Conservation (phyloP, 2,888 invertebrate genomes). For the Alviniconcha strummeri region DNA sequence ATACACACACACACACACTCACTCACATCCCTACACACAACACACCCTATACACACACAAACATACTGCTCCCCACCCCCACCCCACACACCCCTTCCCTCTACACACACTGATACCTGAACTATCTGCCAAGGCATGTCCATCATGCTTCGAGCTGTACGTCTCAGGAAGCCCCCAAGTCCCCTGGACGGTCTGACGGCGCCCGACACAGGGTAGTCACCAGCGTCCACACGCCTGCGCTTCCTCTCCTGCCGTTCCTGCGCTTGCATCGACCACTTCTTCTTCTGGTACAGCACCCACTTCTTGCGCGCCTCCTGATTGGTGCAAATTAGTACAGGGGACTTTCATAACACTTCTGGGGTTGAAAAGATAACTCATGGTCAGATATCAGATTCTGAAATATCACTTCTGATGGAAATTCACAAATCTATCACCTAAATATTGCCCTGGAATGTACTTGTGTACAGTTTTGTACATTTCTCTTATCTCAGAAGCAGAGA, state of each 20-base stretch:
- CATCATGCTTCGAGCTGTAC: slow-evolving; percentile 86
- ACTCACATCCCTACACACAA: too few species aligned
- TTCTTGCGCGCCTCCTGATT: slow-evolving; percentile 79
- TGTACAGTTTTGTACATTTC: too few species aligned
- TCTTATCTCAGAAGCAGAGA: too few species aligned
- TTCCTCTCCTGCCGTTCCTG: slow-evolving; percentile 79
- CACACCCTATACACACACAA: too few species aligned
- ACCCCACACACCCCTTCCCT: not conserved
- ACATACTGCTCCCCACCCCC: too few species aligned
- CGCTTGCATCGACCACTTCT: slow-evolving; percentile 93
- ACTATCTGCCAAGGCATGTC: slow-evolving; percentile 94
- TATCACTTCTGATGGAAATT: too few species aligned
- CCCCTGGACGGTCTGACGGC: slow-evolving; percentile 69
- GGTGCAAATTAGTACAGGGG: not conserved
- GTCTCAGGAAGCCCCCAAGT: slow-evolving; percentile 87
- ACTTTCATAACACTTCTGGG: too few species aligned
- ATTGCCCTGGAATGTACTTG: too few species aligned
- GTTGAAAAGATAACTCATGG: too few species aligned
- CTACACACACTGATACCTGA: slow-evolving; percentile 77
- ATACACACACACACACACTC: too few species aligned
- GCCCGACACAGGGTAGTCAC: slow-evolving; percentile 50
- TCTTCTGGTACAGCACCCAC: slow-evolving; percentile 94
- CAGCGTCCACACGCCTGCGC: slow-evolving; percentile 57
- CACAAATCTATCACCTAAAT: too few species aligned
- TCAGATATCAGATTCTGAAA: too few species aligned